phyloP scores from a whole-genome alignment of 2,888 invertebrate genomes.

The Limenitis camilla region DNA sequence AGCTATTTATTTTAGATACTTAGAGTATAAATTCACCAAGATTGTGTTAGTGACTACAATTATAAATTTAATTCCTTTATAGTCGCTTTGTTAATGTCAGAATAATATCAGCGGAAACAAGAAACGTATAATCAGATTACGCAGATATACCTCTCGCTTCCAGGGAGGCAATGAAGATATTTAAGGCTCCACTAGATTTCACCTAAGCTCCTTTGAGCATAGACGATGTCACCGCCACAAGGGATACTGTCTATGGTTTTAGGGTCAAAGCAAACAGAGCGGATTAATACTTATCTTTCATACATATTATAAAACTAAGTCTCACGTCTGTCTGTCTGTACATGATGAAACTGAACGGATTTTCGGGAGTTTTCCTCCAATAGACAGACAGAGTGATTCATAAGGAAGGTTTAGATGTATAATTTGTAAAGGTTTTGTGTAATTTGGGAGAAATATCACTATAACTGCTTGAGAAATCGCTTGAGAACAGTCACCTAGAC shows the following conservation, averaged over 20 bases:
- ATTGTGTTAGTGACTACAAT: not conserved
- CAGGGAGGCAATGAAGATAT: conserved; percentile 40
- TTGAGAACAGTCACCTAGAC: too few species aligned
- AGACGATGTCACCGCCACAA: conserved; percentile 37
- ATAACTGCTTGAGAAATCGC: too few species aligned
- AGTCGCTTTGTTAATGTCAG: not conserved
- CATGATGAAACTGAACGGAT: too few species aligned
- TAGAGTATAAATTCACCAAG: too few species aligned
- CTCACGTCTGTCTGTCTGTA: too few species aligned
- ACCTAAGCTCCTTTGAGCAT: conserved; percentile 44
- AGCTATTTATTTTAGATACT: too few species aligned
- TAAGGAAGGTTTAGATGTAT: too few species aligned
- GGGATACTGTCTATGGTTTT: conserved; percentile 32
- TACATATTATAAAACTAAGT: conserved; percentile 5
- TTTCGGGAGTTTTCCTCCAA: too few species aligned
- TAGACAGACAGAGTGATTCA: too few species aligned
- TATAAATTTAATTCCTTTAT: not conserved
- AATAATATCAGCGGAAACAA: conserved; percentile 27
- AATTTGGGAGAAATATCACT: too few species aligned
- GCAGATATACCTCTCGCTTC: conserved; percentile 30
- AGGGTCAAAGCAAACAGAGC: conserved; percentile 37
- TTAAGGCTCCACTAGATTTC: conserved; percentile 46
- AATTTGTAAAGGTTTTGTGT: too few species aligned
- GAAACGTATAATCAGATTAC: conserved; percentile 32
- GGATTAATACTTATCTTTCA: conserved; percentile 32